Evolutionary conservation across 2,113 vertebrate genomes (phyloP), one percentile per base, ranked within the genome.

Genomic region (Rhea pennata): DNA sequence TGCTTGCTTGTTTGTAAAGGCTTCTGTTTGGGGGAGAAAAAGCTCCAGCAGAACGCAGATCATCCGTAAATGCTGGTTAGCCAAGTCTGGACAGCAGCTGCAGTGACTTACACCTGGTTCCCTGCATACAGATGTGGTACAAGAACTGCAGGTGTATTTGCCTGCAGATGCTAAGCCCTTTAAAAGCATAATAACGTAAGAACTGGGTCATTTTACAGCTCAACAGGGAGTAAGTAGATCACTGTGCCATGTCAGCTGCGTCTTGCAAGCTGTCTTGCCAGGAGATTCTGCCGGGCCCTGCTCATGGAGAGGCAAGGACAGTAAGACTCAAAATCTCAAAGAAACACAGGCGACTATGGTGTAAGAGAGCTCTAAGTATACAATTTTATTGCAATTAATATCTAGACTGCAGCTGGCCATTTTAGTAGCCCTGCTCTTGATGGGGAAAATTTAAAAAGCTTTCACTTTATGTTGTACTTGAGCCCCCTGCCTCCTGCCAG

Each of bases 31-130:
- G n/a, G 42, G 23, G 42, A 29, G 40, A 1, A 73, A 3, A 7
- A 36, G 74, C 36, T 9, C n/a, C 36, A 54, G 40, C 6, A 22
- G 48, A 33, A 4, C 31, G 39, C 12, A 8, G 5, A 3, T 22
- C 4, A 0, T n/a, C 3, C 31, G 15, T 26, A 39, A 40, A 31
- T 1, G 22, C 0, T 5, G 15, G 36, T 16, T 46, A 22, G 29
- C 48, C 6, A 7, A 4, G 50, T 2, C 11, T 42, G 50, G 67
- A 10, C 27, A 3, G 4, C 86, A 61, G 50, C 39, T 50, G 4
- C 2, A 22, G n/a, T 2, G 44, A 8, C 53, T 53, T 56, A 4
- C 17, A 2, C 2, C 24, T 79, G 72, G 14, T 29, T 46, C n/a
- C 40, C 5, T 2, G 5, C 15, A 0, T 8, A 7, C 20, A 17